Conservation (phyloP, 2,797 vertebrate genomes). For the Falco peregrinus region DNA sequence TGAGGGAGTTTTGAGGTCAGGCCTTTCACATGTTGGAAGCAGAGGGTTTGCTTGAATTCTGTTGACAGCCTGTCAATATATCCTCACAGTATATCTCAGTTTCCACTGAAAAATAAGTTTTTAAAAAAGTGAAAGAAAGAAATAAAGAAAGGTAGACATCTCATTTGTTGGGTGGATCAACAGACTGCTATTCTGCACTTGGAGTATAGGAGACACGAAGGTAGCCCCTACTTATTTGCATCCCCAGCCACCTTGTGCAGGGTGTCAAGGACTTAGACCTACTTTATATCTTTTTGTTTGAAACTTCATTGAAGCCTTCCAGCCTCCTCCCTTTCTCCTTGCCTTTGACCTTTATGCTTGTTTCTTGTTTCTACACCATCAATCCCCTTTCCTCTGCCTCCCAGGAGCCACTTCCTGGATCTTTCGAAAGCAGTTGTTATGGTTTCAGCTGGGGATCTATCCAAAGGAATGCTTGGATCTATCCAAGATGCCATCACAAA, state of each 20-base stretch:
- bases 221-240: neutral
- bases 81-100: neutral
- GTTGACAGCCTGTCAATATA: neutral
- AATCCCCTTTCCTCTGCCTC: neutral
- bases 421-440: neutral
- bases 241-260: neutral
- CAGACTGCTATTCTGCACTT: neutral
- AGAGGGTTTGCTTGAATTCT: neutral
- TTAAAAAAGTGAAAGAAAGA: neutral
- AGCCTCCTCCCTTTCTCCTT: neutral
- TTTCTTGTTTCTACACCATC: neutral
- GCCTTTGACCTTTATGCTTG: neutral
- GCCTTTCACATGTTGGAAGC: neutral
- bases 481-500: neutral
- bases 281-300: neutral
- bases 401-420: neutral
- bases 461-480: neutral
- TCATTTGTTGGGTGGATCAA: neutral
- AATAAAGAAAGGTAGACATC: neutral
- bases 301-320: neutral
- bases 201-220: fast-evolving
- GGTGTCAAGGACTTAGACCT: neutral
- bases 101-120: neutral
- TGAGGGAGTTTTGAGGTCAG: neutral
- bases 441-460: neutral